Evolutionary conservation across 1,140 invertebrate species (phyloP), one percentile per base, ranked within the genome.

Genomic region (Calycopis cecrops): DNA sequence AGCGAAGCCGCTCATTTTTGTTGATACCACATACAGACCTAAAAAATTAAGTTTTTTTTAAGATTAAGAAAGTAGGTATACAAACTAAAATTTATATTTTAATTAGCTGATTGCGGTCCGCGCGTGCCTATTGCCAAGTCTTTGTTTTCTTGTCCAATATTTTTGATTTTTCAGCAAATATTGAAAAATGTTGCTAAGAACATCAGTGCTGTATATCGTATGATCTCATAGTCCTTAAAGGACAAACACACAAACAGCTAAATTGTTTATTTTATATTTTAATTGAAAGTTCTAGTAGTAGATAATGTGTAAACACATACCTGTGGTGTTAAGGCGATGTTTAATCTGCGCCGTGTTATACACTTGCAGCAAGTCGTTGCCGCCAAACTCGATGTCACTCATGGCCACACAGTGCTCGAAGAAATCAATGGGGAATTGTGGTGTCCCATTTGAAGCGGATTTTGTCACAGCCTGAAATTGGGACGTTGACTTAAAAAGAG

Each of bases 271-370:
- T 3, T 3, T 16, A 17, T 17, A 1, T 8, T n/a, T 2, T 14
- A 42, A 42, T 14, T n/a, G 12, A 42, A 12, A 42, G 4, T 17
- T 1, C 17, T 17, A 42, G 40, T n/a, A 17, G 11, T 42, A n/a
- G 9, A 18, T 18, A 48, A 48, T 21, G 16, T 10, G 11, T 8
- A 48, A 48, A 48, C 1, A 4, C 14, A 66, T 62, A 86, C 85
- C 81, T 3, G 93, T 95, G 0, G 96, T 96, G 72, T 97, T 97
- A 0, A 99, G 90, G 35, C 98, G 89, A 64, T 97, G 94, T 85
- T 99, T 99, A 1, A 99, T 91, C 80, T 99, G 98, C n/a, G 94
- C 92, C 0, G 93, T 92, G 76, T 98, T 99, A 73, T 99, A 99
- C 38, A 99, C 94, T 88, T 99, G 97, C 0, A 99, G 84, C 0